A percentile compares a stretch with the other conserved stretches of the same genome.
phyloP scores from a whole-genome alignment of 1,140 invertebrate genomes.

The Cyclargus thomasi region DNA sequence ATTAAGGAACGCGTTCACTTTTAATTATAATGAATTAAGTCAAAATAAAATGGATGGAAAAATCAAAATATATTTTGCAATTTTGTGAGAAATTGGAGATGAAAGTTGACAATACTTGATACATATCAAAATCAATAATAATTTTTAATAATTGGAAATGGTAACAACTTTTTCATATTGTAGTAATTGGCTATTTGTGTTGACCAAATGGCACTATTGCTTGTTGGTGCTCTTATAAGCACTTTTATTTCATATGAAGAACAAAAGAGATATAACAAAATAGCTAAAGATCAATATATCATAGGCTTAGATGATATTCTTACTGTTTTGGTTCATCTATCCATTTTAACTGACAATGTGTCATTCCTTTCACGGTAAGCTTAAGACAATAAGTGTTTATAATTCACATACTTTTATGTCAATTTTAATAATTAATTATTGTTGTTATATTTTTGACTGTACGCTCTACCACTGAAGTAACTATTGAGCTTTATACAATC shows the following conservation, averaged over 20 bases:
- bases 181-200: too few relatives aligned
- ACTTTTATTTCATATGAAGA: too few relatives aligned
- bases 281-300: too few relatives aligned
- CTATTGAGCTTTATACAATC: background rate
- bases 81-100: background rate
- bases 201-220: too few relatives aligned
- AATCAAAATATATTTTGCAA: background rate
- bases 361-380: conserved; percentile 37
- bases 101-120: background rate
- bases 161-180: too few relatives aligned
- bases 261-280: too few relatives aligned
- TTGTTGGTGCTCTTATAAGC: too few relatives aligned
- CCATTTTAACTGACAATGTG: conserved; percentile 32
- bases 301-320: too few relatives aligned
- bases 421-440: conserved; percentile 33
- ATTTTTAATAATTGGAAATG: too few relatives aligned
- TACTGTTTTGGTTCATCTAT: conserved; percentile 10
- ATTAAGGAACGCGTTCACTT: background rate
- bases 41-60: background rate
- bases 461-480: conserved; percentile 14
- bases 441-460: conserved; percentile 15
- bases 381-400: conserved; percentile 44
- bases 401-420: conserved; percentile 36
- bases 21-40: background rate
- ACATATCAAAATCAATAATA: background rate